Percentiles rank a stretch among this genome's conserved stretches.
Conservation (phyloP, 2,888 invertebrate genomes). For the Mylabris sibirica region DNA sequence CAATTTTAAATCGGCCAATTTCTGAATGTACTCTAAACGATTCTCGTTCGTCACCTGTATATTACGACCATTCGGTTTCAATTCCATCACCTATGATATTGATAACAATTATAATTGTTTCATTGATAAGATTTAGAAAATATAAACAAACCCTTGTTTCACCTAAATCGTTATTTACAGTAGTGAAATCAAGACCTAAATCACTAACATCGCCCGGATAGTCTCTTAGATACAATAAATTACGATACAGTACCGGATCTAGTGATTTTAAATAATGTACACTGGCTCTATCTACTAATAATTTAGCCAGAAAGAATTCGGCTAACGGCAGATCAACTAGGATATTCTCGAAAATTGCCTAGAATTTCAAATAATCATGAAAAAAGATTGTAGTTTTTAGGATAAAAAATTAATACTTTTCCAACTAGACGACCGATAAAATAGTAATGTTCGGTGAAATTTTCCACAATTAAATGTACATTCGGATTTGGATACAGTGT, state of each 20-base stretch:
- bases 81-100: slow-evolving; percentile 75
- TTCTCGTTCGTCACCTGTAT: slow-evolving; percentile 92
- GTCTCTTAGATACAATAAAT: slow-evolving; percentile 85
- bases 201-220: slow-evolving; percentile 87
- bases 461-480: slow-evolving; percentile 83
- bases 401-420: slow-evolving; percentile 43
- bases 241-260: slow-evolving; percentile 91
- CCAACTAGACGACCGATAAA: slow-evolving; percentile 80
- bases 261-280: slow-evolving; percentile 92
- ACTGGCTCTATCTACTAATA: slow-evolving; percentile 78
- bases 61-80: slow-evolving; percentile 89
- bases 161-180: slow-evolving; percentile 88
- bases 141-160: slow-evolving; percentile 73
- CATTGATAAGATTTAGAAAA: neutral
- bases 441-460: slow-evolving; percentile 89
- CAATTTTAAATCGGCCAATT: slow-evolving; percentile 94
- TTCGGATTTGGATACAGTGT: slow-evolving; percentile 96
- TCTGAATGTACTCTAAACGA: slow-evolving; percentile 94
- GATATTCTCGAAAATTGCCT: slow-evolving; percentile 94
- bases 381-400: slow-evolving; percentile 16
- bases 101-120: neutral
- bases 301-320: slow-evolving; percentile 91
- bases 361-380: slow-evolving; percentile 38
- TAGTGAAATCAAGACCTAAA: slow-evolving; percentile 91
- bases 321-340: slow-evolving; percentile 95